Conservation (phyloP, 2,113 vertebrate species). For the Chionis minor region DNA sequence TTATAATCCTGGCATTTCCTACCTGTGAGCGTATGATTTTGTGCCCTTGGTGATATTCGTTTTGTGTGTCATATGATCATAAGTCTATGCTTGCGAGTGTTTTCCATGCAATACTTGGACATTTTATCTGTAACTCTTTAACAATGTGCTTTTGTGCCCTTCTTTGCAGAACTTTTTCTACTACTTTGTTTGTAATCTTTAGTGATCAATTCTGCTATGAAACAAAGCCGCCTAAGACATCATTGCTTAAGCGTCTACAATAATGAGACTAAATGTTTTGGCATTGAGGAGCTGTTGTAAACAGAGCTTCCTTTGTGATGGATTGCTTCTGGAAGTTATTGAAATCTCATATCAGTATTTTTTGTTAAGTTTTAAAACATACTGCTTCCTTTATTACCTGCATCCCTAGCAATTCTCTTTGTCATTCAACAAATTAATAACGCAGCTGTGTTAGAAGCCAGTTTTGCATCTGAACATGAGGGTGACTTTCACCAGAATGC, state of each 20-base stretch:
- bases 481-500: constrained; percentile 38
- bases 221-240: constrained; percentile 47
- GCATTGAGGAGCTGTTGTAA: background rate
- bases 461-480: constrained; percentile 13
- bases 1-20: constrained; percentile 16
- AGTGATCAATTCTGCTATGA: constrained; percentile 8
- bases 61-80: background rate
- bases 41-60: background rate
- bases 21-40: background rate
- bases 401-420: background rate
- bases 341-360: constrained; percentile 27
- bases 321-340: constrained; percentile 40
- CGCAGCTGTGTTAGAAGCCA: background rate
- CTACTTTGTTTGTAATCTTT: constrained; percentile 30
- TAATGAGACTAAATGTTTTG: constrained; percentile 60
- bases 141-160: constrained; percentile 33
- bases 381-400: constrained; percentile 58
- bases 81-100: background rate
- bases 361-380: constrained; percentile 41
- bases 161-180: background rate
- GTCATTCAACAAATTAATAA: constrained; percentile 68
- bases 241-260: constrained; percentile 48
- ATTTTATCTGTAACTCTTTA: background rate
- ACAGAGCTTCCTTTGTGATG: constrained; percentile 56
- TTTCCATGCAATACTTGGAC: background rate